These are phyloP conservation scores for Platyscapa corneri DNA, from an alignment of 1,140 invertebrate genomes.

Conservation along the genomic window DNA sequence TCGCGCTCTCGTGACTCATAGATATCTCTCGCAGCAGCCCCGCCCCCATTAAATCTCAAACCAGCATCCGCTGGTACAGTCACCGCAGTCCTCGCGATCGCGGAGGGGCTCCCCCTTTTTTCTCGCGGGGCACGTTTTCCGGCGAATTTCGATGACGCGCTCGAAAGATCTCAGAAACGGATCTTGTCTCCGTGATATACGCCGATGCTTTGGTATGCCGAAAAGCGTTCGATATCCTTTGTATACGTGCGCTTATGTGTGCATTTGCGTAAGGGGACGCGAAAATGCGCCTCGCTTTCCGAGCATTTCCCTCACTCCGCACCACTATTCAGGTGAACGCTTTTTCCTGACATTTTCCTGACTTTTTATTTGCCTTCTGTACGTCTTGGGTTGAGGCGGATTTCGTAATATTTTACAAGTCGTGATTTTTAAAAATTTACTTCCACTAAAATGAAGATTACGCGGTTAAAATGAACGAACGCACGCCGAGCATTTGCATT, in stretches of 20 bases:
- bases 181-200: slow-evolving; percentile 28
- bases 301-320: background rate
- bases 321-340: background rate
- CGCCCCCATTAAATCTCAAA: background rate
- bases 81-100: background rate
- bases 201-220: background rate
- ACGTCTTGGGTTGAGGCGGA: background rate
- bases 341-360: too few relatives aligned
- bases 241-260: background rate
- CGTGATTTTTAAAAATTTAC: too few relatives aligned
- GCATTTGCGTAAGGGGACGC: background rate
- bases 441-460: too few relatives aligned
- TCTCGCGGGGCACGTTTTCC: slow-evolving; percentile 28
- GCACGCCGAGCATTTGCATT: too few relatives aligned
- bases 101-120: background rate
- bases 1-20: slow-evolving; percentile 44
- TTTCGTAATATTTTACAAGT: background rate
- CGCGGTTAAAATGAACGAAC: too few relatives aligned
- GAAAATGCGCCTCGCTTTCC: background rate
- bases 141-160: slow-evolving; percentile 24
- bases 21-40: background rate
- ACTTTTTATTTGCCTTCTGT: background rate
- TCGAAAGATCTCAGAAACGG: slow-evolving; percentile 15
- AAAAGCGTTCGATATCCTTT: background rate
- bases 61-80: background rate